phyloP scores from a whole-genome alignment of 2,888 invertebrate genomes.

The Charanyca ferruginea region DNA sequence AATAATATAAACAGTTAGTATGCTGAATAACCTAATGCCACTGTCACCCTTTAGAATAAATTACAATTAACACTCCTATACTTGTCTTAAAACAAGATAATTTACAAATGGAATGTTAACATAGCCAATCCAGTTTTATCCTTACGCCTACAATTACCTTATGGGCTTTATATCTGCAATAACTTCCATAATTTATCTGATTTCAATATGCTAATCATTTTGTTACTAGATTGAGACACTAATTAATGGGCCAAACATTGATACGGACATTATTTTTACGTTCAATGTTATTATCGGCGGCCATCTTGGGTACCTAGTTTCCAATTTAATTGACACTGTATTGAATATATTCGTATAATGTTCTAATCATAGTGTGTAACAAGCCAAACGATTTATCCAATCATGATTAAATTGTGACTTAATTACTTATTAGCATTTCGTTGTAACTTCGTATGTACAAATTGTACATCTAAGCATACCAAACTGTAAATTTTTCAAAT shows the following conservation, averaged over 20 bases:
- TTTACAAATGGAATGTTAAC: slow-evolving; percentile 33
- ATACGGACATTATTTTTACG: slow-evolving; percentile 31
- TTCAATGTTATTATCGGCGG: slow-evolving; percentile 10
- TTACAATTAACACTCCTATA: not conserved
- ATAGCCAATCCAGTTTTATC: slow-evolving; percentile 8
- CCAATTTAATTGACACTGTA: slow-evolving; percentile 11
- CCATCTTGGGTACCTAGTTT: slow-evolving; percentile 12
- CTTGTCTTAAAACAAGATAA: slow-evolving; percentile 26
- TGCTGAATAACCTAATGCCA: not conserved
- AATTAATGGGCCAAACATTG: slow-evolving; percentile 41
- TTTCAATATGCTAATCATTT: slow-evolving; percentile 41
- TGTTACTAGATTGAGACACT: slow-evolving; percentile 39
- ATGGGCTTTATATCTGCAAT: slow-evolving; percentile 59
- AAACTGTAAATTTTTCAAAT: too few relatives aligned
- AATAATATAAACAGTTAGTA: too few relatives aligned
- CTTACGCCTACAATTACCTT: slow-evolving; percentile 36
- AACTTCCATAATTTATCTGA: slow-evolving; percentile 63
- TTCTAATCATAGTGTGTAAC: slow-evolving; percentile 1
- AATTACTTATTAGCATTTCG: slow-evolving; percentile 1
- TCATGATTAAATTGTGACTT: slow-evolving; percentile 15
- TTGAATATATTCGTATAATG: not conserved
- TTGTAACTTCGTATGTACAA: too few relatives aligned
- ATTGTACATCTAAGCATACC: too few relatives aligned
- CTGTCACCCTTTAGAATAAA: slow-evolving; percentile 5
- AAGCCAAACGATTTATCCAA: too few relatives aligned